phyloP scores from a whole-genome alignment of 1,140 invertebrate species.

The Drosophila neocordata region DNA sequence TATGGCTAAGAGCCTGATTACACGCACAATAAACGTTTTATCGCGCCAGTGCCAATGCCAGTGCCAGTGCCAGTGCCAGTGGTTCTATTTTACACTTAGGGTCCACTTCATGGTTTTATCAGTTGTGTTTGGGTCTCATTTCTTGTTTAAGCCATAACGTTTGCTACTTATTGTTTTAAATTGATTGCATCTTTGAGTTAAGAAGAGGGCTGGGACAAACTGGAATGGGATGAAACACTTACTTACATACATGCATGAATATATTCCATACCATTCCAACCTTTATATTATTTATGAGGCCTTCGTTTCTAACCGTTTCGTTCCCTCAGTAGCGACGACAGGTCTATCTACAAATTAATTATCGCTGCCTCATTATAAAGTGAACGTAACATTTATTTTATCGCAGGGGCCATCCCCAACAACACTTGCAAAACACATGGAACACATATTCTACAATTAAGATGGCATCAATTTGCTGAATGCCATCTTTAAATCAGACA shows the following conservation, averaged over 20 bases:
- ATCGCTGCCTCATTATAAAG: conserved; percentile 50
- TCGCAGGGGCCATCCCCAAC: neutral
- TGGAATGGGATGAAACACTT: neutral
- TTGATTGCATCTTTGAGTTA: conserved; percentile 56
- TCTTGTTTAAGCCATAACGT: conserved; percentile 16
- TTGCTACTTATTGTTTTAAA: conserved; percentile 45
- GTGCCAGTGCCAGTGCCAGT: too few species aligned
- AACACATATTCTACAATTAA: conserved; percentile 60
- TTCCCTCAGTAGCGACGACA: conserved; percentile 39
- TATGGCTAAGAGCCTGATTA: conserved; percentile 80
- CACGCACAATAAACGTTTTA: conserved; percentile 77
- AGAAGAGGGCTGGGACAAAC: neutral
- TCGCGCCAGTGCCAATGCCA: conserved; percentile 30
- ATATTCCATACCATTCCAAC: conserved; percentile 6
- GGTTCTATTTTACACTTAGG: conserved; percentile 5
- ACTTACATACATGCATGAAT: too few species aligned
- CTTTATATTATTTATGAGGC: conserved; percentile 48
- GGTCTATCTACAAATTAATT: conserved; percentile 76
- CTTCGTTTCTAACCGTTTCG: conserved; percentile 34
- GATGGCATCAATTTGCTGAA: conserved; percentile 53
- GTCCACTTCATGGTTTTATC: conserved; percentile 20
- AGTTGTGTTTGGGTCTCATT: conserved; percentile 27
- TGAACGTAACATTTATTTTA: conserved; percentile 9
- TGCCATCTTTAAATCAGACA: conserved; percentile 47
- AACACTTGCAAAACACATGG: neutral